A percentile compares a stretch with the other conserved stretches of the same genome.
Conservation (phyloP, 1,140 invertebrate species). For the Periplaneta americana region DNA sequence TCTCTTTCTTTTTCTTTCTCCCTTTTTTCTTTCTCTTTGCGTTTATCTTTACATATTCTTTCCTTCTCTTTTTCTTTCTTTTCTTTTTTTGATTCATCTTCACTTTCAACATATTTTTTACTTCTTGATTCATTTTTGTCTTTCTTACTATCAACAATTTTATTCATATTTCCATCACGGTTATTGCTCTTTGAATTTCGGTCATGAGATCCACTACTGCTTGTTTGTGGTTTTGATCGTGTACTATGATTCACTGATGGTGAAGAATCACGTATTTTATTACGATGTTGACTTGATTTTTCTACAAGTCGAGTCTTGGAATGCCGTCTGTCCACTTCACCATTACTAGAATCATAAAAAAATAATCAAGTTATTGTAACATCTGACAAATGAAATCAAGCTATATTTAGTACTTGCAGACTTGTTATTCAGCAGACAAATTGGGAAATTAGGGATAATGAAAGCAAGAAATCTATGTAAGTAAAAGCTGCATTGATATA, state of each 20-base stretch:
- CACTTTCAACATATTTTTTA: background rate
- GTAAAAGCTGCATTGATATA: no score
- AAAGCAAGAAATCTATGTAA: no score
- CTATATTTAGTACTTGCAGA: no score
- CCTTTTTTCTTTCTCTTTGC: background rate
- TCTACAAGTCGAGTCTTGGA: background rate
- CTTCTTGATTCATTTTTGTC: background rate
- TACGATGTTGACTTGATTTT: background rate
- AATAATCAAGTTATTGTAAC: no score
- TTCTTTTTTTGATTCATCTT: background rate
- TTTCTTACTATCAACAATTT: background rate
- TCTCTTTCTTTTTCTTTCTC: background rate
- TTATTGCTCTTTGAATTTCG: background rate
- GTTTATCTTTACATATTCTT: background rate
- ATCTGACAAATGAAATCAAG: no score
- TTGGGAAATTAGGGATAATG: no score
- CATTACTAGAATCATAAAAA: background rate
- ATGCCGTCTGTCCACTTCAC: background rate
- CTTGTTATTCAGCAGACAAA: no score
- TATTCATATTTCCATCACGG: background rate
- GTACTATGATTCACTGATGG: background rate
- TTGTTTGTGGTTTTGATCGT: background rate
- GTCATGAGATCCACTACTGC: background rate
- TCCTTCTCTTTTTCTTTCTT: background rate
- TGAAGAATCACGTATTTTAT: background rate